Percentiles rank a stretch among this genome's conserved stretches.
phyloP scores from a whole-genome alignment of 2,113 vertebrate genomes.

The Myocastor coypus region DNA sequence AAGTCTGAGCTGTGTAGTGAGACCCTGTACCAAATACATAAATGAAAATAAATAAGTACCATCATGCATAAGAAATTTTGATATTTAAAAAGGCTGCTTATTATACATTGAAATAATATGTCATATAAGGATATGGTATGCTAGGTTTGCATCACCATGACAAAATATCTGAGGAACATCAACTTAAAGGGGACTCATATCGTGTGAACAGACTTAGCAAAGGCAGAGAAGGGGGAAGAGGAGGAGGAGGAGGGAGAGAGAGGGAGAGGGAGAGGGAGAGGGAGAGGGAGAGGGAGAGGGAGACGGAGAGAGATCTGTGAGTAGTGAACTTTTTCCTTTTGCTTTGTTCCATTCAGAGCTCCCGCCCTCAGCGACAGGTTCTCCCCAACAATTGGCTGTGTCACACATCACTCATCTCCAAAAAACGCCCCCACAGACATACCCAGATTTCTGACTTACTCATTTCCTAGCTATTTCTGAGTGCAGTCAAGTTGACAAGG shows the following conservation, averaged over 20 bases:
- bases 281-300: neutral
- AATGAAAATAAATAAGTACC: neutral
- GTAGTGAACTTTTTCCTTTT: neutral
- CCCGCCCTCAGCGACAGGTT: neutral
- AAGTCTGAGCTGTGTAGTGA: too few species aligned
- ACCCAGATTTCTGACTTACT: neutral
- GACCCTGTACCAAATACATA: too few species aligned
- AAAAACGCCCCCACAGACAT: neutral
- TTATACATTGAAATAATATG: slow-evolving; percentile 3
- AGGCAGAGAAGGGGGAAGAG: neutral
- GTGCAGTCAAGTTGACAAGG: neutral
- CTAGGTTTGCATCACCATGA: neutral
- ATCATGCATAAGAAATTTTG: neutral
- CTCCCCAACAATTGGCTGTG: neutral
- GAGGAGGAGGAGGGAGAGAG: too few species aligned
- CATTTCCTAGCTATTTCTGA: neutral
- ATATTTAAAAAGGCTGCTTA: slow-evolving; percentile 16
- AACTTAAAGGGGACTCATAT: neutral
- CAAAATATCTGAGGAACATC: neutral
- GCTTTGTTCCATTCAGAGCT: neutral
- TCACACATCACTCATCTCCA: neutral
- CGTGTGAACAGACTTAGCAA: neutral
- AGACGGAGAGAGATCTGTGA: neutral
- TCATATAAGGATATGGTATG: neutral
- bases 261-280: too few species aligned